Percentiles rank a stretch among this genome's conserved stretches.
Conservation (phyloP, 2,888 invertebrate genomes). For the Zeuzera pyrina region DNA sequence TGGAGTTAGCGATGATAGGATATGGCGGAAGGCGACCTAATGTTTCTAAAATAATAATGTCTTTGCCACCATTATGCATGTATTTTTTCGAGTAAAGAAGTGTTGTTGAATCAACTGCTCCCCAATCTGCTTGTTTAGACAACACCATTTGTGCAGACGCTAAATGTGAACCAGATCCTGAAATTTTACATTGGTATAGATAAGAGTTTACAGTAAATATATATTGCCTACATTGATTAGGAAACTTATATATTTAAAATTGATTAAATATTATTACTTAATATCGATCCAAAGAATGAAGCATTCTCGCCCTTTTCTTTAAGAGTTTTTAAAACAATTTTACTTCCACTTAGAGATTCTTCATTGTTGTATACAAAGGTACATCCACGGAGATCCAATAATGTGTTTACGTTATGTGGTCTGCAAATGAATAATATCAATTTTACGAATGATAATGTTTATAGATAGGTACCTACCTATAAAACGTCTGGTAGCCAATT, state of each 20-base stretch:
- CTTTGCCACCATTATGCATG: constrained; percentile 71
- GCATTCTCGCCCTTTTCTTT: constrained; percentile 74
- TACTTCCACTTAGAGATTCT: constrained; percentile 70
- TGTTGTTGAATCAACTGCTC: constrained; percentile 76
- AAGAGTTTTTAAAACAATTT: constrained; percentile 64
- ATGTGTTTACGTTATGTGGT: constrained; percentile 69
- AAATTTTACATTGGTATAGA: constrained; percentile 12
- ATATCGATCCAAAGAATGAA: constrained; percentile 71
- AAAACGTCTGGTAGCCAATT: constrained; percentile 31
- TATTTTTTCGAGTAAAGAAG: constrained; percentile 66
- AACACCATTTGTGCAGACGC: constrained; percentile 76
- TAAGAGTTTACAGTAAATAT: background rate
- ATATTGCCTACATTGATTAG: background rate
- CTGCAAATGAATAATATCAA: constrained; percentile 34
- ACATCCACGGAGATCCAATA: constrained; percentile 71
- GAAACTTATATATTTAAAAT: constrained; percentile 2
- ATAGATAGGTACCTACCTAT: background rate
- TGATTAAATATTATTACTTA: constrained; percentile 44
- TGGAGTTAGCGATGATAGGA: constrained; percentile 74
- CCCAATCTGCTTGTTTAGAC: constrained; percentile 74
- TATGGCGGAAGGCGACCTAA: constrained; percentile 79
- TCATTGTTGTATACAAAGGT: constrained; percentile 69
- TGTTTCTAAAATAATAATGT: constrained; percentile 72
- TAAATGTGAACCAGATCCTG: constrained; percentile 75
- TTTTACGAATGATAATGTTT: no score